phyloP scores from a whole-genome alignment of 2,797 vertebrate species.

The Arnoldichthys spilopterus region DNA sequence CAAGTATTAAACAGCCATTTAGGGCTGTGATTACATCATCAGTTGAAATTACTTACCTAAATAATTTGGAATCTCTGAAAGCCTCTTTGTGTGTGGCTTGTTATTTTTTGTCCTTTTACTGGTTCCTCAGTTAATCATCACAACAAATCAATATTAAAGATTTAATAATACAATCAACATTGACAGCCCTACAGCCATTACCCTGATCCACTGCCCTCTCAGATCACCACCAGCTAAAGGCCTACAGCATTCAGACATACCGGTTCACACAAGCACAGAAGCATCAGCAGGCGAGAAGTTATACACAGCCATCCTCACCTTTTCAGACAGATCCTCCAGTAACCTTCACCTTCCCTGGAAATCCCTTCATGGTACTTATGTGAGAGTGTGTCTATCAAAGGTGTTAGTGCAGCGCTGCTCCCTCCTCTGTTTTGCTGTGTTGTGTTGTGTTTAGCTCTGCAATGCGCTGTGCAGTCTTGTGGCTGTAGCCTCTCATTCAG shows the following conservation, averaged over 20 bases:
- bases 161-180: not conserved
- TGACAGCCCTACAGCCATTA: not conserved
- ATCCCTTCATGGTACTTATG: not conserved
- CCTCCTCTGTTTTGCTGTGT: not conserved
- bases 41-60: not conserved
- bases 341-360: not conserved
- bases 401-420: not conserved
- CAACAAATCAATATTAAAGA: not conserved
- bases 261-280: not conserved
- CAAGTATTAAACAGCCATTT: not conserved
- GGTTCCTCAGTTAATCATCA: not conserved
- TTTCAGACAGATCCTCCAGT: not conserved
- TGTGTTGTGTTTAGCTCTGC: slow-evolving; percentile 46
- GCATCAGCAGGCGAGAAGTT: not conserved
- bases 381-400: not conserved
- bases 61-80: not conserved
- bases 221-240: not conserved
- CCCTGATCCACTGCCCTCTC: not conserved
- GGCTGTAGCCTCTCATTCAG: slow-evolving; percentile 41
- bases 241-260: not conserved
- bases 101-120: not conserved
- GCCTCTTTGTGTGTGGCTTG: not conserved
- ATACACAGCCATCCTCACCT: slow-evolving; percentile 7
- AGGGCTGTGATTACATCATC: not conserved
- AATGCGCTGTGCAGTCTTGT: slow-evolving; percentile 11